Base-by-base conservation (phyloP, 2,888 invertebrate genomes). In the Clunio marinus region DNA sequence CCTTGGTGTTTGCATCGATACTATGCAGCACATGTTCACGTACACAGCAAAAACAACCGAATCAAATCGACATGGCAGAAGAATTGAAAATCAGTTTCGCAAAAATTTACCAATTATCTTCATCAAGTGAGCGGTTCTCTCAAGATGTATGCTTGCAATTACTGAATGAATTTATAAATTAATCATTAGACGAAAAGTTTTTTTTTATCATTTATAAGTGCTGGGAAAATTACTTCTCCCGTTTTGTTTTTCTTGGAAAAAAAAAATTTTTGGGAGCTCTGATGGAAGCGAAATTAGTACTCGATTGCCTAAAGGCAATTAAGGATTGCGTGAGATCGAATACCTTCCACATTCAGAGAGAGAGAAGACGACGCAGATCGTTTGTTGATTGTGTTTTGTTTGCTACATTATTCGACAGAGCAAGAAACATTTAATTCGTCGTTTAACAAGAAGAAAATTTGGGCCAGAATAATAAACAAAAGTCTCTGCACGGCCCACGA, bases 271-370 rank as follows among this genome's bases (percentile, higher is more conserved):
- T 13, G 24, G 25, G 13, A 27, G 25, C 17, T 20, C 57, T 13
- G 27, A 27, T n/a, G 17, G 32, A 59, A 27, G 15, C n/a, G 32
- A 59, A 59, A 59, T 59, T 59, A 20, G n/a, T 59, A 32, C 20
- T 57, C 32, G 27, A 59, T 59, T 59, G 59, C 59, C 24, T 7
- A 20, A 22, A 20, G 27, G 28, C 20, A 59, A 59, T 59, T 59
- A 59, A 32, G 59, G 59, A 59, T 59, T 59, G 59, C 59, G 59
- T 59, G 59, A 59, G 59, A 59, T 59, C 20, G 28, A 59, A 59
- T 28, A 15, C 59, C 41, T 4, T 15, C 15, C n/a, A 15, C n/a
- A 57, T 2, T n/a, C 2, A 3, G n/a, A 57, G 24, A 25, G 24
- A 24, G 27, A 15, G 8, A 32, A 59, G 28, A 8, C 2, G 17